Evolutionary conservation across 2,113 vertebrate genomes (phyloP).

Genomic region (Coptodon rendalli): DNA sequence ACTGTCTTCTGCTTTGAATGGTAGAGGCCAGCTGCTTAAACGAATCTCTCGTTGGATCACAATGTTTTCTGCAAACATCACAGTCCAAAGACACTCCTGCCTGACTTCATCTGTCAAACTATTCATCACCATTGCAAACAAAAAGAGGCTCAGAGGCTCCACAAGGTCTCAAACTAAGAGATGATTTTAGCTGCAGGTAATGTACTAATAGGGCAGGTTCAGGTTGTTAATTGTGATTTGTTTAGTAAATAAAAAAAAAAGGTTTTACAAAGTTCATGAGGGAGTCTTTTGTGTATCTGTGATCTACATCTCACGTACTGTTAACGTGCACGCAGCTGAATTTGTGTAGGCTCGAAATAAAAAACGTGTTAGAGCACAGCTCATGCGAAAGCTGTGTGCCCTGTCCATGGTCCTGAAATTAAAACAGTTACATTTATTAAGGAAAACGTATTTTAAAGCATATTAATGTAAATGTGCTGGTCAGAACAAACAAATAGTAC

Average conservation of each 20-base stretch:
- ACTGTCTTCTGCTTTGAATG: background rate
- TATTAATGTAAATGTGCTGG: background rate
- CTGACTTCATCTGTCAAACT: background rate
- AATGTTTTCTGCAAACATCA: background rate
- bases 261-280: accelerated
- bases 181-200: background rate
- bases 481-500: background rate
- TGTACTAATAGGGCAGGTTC: background rate
- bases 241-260: background rate
- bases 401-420: background rate
- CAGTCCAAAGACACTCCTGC: background rate
- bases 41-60: background rate
- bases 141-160: background rate
- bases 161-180: accelerated
- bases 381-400: background rate
- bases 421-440: accelerated
- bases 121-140: background rate
- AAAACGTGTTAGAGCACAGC: background rate
- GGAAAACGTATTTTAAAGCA: background rate
- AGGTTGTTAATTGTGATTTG: background rate
- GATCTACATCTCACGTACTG: background rate
- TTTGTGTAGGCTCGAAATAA: accelerated
- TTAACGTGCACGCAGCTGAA: background rate
- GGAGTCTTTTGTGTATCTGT: background rate
- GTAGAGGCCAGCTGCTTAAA: background rate